Base-by-base conservation (phyloP, 2,797 vertebrate species). In the Coendou prehensilis region DNA sequence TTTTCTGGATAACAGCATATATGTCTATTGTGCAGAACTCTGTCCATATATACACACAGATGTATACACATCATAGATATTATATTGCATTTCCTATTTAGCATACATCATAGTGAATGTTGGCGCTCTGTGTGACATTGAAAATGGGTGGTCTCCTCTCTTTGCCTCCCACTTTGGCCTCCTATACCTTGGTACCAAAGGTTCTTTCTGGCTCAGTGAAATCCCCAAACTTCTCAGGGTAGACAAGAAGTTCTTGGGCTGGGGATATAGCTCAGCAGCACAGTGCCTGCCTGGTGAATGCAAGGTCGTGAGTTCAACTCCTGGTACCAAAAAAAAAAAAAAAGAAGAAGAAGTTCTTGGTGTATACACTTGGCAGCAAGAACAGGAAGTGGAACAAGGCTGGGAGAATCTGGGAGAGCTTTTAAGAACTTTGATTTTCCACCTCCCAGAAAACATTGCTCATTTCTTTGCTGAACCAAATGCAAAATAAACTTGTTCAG, bases 401-500 rank as follows among this genome's bases (percentile, higher is more conserved):
- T 50, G n/a, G 52, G 47, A n/a, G 14, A 37, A 33, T 20, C 9
- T 3, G 23, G 2, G 15, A 6, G 71, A 57, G 17, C 71, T 15
- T 0, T 59, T 54, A 91, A 83, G 54, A 92, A 13, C 23, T 45
- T 47, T 89, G 79, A 6, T 94, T 85, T 79, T 33, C 56, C 22
- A 26, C 37, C 9, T 78, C 41, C 54, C 50, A 52, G 75, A 63
- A 93, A 82, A 30, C 11, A 6, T 73, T 41, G 73, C 15, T 20
- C 54, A 57, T n/a, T 80, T 88, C 82, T 87, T 92, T 78, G 26
- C 79, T 87, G 75, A 82, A 93, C 89, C 73, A 89, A 71, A 88
- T 86, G 82, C 79, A 95, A 85, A 93, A 79, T 92, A 71, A 87
- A 86, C 73, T 80, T 81, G 82, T 92, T 88, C 75, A 88, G 76